phyloP scores from a whole-genome alignment of 2,888 invertebrate genomes.

The Noctua janthe region DNA sequence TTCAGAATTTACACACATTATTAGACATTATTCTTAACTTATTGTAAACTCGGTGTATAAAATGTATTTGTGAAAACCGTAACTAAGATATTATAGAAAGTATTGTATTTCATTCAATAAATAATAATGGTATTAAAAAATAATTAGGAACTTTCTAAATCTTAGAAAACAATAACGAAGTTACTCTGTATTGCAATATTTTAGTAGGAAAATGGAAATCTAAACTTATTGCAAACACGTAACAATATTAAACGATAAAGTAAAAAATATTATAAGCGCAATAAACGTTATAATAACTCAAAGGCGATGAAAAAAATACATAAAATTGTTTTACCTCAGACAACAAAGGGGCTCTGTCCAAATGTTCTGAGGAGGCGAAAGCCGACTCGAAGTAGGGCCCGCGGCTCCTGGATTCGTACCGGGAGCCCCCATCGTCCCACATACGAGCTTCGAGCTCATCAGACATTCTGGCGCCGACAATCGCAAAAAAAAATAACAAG shows the following conservation, averaged over 20 bases:
- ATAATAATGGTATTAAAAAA: background rate
- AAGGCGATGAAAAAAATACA: constrained; percentile 25
- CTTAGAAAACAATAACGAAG: background rate
- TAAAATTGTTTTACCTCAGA: constrained; percentile 80
- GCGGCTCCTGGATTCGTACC: constrained; percentile 82
- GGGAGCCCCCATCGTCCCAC: constrained; percentile 87
- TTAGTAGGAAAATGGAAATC: background rate
- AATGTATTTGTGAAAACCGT: background rate
- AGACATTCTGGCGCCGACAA: constrained; percentile 88
- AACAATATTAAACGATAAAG: background rate
- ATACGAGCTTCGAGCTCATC: constrained; percentile 88
- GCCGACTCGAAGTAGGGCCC: constrained; percentile 85
- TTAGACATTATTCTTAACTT: background rate
- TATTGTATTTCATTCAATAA: background rate
- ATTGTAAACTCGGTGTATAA: background rate
- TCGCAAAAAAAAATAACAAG: constrained; percentile 63
- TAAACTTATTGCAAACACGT: background rate
- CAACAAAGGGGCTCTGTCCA: constrained; percentile 86
- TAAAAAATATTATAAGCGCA: constrained; percentile 3
- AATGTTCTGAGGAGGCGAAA: constrained; percentile 86
- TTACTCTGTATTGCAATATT: background rate
- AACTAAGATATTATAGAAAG: constrained; percentile 11
- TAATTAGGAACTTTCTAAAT: constrained; percentile 27
- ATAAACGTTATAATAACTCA: constrained; percentile 17
- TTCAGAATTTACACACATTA: background rate